Evolutionary conservation across 2,797 vertebrate species (phyloP).

Genomic region (Orientallactaga sibirica): DNA sequence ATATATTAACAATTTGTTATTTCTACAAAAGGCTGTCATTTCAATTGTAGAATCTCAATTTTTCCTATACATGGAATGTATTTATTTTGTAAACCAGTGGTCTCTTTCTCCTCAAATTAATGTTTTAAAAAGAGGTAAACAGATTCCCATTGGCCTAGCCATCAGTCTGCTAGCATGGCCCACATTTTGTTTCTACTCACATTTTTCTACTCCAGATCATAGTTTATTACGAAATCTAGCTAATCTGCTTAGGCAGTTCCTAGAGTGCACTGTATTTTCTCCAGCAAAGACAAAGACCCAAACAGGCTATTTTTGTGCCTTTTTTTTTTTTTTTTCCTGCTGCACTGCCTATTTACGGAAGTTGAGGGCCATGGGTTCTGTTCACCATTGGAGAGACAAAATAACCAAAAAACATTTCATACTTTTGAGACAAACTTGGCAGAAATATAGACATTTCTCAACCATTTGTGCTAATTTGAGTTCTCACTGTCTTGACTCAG

Average conservation of each 20-base stretch:
- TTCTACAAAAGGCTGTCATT: slow-evolving; percentile 28
- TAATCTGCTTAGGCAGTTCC: background rate
- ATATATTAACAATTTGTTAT: background rate
- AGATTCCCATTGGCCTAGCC: background rate
- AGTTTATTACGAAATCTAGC: background rate
- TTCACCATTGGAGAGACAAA: background rate
- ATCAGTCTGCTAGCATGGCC: background rate
- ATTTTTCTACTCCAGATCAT: background rate
- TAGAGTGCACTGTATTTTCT: background rate
- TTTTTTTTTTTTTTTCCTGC: background rate
- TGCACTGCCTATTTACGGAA: background rate
- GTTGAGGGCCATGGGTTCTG: background rate
- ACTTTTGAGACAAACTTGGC: background rate
- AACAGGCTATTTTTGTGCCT: background rate
- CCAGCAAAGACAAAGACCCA: background rate
- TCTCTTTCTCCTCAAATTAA: background rate
- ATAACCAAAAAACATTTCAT: background rate
- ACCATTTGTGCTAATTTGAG: background rate
- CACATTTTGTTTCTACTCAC: background rate
- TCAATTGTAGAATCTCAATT: slow-evolving; percentile 1
- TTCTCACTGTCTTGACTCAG: background rate
- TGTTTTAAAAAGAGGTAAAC: slow-evolving; percentile 45
- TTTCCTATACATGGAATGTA: background rate
- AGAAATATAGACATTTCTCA: background rate
- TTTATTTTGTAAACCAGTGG: background rate